Evolutionary conservation across 2,888 invertebrate species (phyloP), one percentile per base, ranked within the genome.

Genomic region (Tanytarsus gracilentus): DNA sequence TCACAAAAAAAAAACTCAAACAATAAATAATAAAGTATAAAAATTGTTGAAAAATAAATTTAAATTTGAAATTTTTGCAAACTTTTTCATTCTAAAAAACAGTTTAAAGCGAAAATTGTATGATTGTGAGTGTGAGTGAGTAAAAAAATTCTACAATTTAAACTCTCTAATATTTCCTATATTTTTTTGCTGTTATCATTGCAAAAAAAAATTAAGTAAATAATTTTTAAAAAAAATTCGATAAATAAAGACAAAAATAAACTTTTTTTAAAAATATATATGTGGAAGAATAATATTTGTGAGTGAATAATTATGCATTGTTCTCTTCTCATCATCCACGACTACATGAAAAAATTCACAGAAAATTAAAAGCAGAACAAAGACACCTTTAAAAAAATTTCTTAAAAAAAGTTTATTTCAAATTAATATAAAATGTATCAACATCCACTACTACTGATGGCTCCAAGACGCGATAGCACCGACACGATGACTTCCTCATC

Each of bases 401-500:
- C 40, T 40, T n/a, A 9, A 49, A 25, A 5, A 49, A 49, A 49
- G 25, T 21, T 40, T 21, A 40, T n/a, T 18, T 18, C n/a, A n/a
- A 40, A 16, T 40, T 18, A 16, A 2, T 44, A 18, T 11, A 44
- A 36, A 58, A 58, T 58, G 55, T 58, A 58, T 49, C 58, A 58
- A 21, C 66, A 67, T 64, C 66, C 66, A 66, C 65, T 67, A 67
- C 66, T 67, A 68, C 70, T 68, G 69, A 77, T 77, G 77, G 77
- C 78, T 69, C 77, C 77, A 67, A 76, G 78, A 71, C 76, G 79
- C 68, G 78, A 77, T 69, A 73, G 74, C 63, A 62, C 60, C 50
- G 62, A 60, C 30, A 63, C 52, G 18, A 61, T 62, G 51, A 61
- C 48, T 5, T 50, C 56, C 11, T 11, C 26, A 16, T 23, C 48